phyloP scores from a whole-genome alignment of 2,888 invertebrate species.

The Pterostichus niger region DNA sequence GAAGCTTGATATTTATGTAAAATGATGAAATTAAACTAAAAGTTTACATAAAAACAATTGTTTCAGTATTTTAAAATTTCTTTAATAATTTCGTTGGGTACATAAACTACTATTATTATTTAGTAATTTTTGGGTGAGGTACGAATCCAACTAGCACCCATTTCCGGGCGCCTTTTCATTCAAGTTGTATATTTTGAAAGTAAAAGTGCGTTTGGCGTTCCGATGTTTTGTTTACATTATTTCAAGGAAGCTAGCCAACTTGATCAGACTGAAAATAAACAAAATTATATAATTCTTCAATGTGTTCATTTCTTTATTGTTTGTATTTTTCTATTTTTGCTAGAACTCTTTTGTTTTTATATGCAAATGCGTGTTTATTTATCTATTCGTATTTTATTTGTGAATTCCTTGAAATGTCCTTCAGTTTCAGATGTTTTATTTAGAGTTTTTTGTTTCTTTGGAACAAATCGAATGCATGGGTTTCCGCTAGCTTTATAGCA shows the following conservation, averaged over 20 bases:
- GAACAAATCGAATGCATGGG: slow-evolving; percentile 33
- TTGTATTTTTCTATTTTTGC: slow-evolving; percentile 9
- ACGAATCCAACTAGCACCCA: no score
- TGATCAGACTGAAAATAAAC: slow-evolving; percentile 33
- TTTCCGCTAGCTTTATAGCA: neutral
- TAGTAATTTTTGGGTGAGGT: no score
- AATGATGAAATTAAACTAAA: no score
- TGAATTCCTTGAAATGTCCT: slow-evolving; percentile 32
- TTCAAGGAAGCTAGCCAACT: slow-evolving; percentile 30
- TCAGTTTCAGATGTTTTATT: slow-evolving; percentile 40
- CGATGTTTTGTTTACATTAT: slow-evolving; percentile 37
- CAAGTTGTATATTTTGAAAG: neutral
- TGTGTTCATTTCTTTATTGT: neutral
- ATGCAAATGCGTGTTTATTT: slow-evolving; percentile 36
- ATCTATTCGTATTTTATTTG: neutral
- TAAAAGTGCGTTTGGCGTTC: neutral
- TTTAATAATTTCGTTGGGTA: no score
- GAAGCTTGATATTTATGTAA: no score
- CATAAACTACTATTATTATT: no score
- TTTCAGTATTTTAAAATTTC: no score
- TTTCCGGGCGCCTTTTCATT: neutral
- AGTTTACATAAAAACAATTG: no score
- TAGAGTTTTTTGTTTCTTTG: slow-evolving; percentile 22
- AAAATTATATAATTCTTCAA: slow-evolving; percentile 32
- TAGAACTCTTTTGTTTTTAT: slow-evolving; percentile 1